Evolutionary conservation across 2,113 vertebrate species (phyloP), one percentile per base, ranked within the genome.

Genomic region (Rhinoptilus africanus): DNA sequence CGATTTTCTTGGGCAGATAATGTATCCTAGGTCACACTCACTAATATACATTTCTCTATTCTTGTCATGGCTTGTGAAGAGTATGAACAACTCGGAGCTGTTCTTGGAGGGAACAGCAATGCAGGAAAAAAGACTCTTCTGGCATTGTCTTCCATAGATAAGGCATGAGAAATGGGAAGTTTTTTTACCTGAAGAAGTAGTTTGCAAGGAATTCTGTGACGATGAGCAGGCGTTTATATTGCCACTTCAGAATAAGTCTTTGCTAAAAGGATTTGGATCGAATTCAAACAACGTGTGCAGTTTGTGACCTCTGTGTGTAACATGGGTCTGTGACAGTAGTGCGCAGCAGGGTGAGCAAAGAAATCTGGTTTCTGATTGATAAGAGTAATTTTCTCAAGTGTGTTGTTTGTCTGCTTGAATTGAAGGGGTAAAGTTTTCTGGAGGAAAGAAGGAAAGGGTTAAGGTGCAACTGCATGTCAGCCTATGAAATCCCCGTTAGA

Each of bases 341-440:
- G 27, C 1, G 3, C 21, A 14, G 45, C 3, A 20, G 26, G 7
- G 21, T 34, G 54, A 47, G 11, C 34, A 24, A 32, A 56, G 47
- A 24, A 35, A 19, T 24, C 48, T n/a, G 34, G 4, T 30, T 74
- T 56, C 67, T 45, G n/a, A 27, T n/a, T 16, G 16, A 20, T 11
- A 43, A 56, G 72, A 59, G 34, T 26, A 2, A 9, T 77, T n/a
- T 80, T 47, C 64, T 66, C 1, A 0, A 53, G 39, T 2, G 0
- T 37, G 15, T 4, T 47, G n/a, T 81, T 43, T 37, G 28, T 22
- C 28, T 72, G 19, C 67, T 51, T 39, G 47, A 37, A n/a, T 21
- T 35, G 54, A 51, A 62, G 47, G 21, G 37, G 24, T 14, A 6
- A 19, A 27, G 47, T 67, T 88, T 62, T 56, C 51, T 48, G 53